A percentile compares a stretch with the other conserved stretches of the same genome.
Evolutionary conservation across 2,113 vertebrate genomes (phyloP).

Genomic region (Muntiacus muntjak): DNA sequence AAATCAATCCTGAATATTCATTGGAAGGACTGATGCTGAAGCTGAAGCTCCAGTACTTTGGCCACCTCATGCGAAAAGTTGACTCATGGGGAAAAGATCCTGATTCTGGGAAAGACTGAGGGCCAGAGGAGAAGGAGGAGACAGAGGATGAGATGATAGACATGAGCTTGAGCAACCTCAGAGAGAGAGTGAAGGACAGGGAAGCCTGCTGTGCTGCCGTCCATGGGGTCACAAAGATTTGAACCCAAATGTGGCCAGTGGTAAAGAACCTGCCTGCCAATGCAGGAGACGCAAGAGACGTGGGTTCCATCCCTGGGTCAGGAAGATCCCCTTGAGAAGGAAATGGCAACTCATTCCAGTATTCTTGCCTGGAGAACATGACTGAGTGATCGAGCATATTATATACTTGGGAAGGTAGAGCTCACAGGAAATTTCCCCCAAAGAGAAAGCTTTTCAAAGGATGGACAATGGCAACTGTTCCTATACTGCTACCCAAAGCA

Average conservation of each 20-base stretch:
- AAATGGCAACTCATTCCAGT: background rate
- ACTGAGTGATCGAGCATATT: background rate
- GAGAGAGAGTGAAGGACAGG: background rate
- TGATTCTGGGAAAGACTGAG: background rate
- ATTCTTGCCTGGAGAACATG: background rate
- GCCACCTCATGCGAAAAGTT: background rate
- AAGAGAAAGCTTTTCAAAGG: background rate
- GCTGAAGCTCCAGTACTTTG: background rate
- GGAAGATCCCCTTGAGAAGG: background rate
- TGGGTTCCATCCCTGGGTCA: background rate
- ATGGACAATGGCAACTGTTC: background rate
- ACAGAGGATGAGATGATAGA: background rate
- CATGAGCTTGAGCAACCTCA: background rate
- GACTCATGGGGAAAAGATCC: background rate
- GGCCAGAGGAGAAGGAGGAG: background rate
- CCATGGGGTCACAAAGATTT: background rate
- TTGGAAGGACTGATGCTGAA: background rate
- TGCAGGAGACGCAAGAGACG: background rate
- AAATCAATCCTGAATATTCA: background rate
- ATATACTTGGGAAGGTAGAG: background rate
- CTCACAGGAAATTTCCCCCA: background rate
- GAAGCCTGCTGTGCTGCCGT: background rate
- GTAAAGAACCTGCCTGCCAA: background rate
- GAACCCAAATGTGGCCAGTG: background rate
- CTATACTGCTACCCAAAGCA: background rate